phyloP scores from a whole-genome alignment of 2,797 vertebrate species.

The Discoglossus pictus region DNA sequence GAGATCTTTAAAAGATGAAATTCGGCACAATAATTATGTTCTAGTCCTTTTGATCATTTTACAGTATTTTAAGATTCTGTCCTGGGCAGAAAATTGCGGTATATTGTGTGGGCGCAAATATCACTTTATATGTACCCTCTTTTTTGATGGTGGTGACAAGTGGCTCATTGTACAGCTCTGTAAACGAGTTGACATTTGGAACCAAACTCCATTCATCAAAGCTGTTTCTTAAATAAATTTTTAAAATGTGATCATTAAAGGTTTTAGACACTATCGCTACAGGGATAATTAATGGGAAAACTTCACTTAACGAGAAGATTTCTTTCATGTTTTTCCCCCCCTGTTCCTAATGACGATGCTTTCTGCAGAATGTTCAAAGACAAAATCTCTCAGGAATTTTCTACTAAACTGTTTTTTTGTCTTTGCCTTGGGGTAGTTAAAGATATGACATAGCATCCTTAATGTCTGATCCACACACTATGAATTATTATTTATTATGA shows the following conservation, averaged over 20 bases:
- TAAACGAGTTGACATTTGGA: constrained; percentile 21
- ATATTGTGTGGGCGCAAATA: no score
- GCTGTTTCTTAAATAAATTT: constrained; percentile 26
- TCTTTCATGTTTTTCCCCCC: constrained; percentile 22
- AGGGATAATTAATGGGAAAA: constrained; percentile 20
- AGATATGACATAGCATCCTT: no score
- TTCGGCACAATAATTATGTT: no score
- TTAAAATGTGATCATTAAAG: constrained; percentile 38
- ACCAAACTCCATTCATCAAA: constrained; percentile 19
- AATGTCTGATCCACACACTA: no score
- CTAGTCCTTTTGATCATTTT: no score
- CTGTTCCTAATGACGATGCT: constrained; percentile 15
- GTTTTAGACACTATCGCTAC: background rate
- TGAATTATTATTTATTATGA: no score
- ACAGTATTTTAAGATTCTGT: no score
- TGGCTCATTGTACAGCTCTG: no score
- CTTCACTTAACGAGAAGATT: background rate
- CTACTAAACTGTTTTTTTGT: background rate
- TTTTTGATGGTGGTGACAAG: no score
- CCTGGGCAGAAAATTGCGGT: no score
- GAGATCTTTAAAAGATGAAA: no score
- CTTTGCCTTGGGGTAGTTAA: background rate
- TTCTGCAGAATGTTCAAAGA: constrained; percentile 13
- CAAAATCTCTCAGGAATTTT: background rate
- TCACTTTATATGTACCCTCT: no score